Conservation (phyloP, 2,113 vertebrate genomes). For the Cheilinus undulatus region DNA sequence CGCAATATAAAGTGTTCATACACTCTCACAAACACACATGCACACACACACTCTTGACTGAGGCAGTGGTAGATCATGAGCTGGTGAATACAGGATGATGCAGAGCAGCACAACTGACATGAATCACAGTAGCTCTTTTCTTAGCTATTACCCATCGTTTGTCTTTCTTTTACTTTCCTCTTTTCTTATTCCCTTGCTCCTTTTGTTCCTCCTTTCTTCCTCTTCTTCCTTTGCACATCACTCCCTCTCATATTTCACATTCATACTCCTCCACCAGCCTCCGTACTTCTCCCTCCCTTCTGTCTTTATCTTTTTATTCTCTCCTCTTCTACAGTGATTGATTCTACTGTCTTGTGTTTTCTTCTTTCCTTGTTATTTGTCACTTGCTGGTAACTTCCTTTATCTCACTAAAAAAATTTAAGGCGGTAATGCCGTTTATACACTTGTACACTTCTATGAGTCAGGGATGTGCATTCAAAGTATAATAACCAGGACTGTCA, state of each 20-base stretch:
- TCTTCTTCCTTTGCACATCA: neutral
- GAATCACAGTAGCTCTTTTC: constrained; percentile 52
- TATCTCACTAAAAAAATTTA: neutral
- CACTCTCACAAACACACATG: constrained; percentile 26
- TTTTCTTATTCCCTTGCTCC: constrained; percentile 3
- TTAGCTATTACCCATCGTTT: constrained; percentile 39
- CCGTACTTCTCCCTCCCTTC: neutral
- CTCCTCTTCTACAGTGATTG: neutral
- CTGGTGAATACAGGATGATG: constrained; percentile 66
- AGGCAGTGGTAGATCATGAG: constrained; percentile 65
- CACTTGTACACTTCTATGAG: neutral
- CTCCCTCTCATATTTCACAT: neutral
- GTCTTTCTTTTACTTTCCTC: constrained; percentile 20
- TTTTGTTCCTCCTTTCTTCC: neutral
- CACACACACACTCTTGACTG: constrained; percentile 42
- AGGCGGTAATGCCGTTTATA: neutral
- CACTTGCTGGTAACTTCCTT: neutral
- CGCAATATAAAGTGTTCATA: constrained; percentile 61
- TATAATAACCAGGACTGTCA: too few species aligned
- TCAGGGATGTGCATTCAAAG: too few species aligned
- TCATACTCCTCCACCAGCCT: neutral
- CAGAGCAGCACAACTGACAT: constrained; percentile 57
- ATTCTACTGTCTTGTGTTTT: neutral
- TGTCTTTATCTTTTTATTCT: neutral
- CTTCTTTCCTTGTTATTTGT: neutral